Evolutionary conservation across 2,113 vertebrate species (phyloP), one percentile per base, ranked within the genome.

Genomic region (Vicugna pacos): DNA sequence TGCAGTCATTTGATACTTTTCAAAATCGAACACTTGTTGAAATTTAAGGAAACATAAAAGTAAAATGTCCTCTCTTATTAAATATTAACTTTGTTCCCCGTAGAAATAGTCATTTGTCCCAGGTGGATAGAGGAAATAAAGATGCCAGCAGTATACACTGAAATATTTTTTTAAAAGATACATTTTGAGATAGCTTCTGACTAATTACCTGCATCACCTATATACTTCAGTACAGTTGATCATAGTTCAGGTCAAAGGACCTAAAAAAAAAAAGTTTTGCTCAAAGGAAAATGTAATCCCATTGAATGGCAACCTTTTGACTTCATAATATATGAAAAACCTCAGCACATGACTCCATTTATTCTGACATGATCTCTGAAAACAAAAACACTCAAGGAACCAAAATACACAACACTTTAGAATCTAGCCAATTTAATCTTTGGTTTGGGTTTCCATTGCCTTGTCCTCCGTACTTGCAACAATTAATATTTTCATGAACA

Each of bases 41-140:
- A 48, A 94, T 83, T 95, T 87, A 94, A 94, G 54, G 89, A 97
- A 81, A 48, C n/a, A 97, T 85, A 73, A 54, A 94, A 80, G 35
- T 64, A 46, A 96, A 96, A 73, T 94, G 4, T 85, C 92, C 85
- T 91, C 16, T 73, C 50, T 91, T 91, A 70, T 89, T 91, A 93
- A 95, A 83, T 93, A 93, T 81, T 91, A 88, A 76, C 46, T 94
- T 75, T 86, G 30, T 20, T 86, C 35, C 35, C 72, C 12, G 42
- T 50, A 46, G 12, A 86, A 86, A 72, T 69, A 52, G 56, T 60
- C 26, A 46, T 93, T 93, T 93, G 52, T 92, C 46, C 13, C 30
- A 95, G 19, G 35, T 15, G 13, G 46, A 73, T 89, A 65, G 62
- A 94, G 89, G 72, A 79, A 93, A 94, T 89, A 0, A 94, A 79